A percentile compares a stretch with the other conserved stretches of the same genome.
These are phyloP conservation scores for Smittia aterrima DNA, from an alignment of 2,888 invertebrate genomes.

Conservation along the genomic window DNA sequence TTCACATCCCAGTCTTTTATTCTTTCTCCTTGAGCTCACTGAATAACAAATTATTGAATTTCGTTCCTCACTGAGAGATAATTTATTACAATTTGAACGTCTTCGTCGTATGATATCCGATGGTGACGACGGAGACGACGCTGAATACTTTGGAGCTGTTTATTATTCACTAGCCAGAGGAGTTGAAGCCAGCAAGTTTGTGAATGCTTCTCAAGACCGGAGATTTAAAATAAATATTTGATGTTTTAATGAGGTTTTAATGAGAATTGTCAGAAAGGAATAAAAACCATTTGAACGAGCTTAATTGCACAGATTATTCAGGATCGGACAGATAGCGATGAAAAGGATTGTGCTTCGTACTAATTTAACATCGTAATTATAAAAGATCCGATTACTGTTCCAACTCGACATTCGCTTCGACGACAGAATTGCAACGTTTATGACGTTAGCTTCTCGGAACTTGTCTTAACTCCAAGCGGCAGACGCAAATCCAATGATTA, in stretches of 20 bases:
- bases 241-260: slow-evolving; percentile 21
- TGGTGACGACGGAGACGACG: neutral
- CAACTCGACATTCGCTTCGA: neutral
- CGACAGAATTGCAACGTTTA: neutral
- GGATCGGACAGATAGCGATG: neutral
- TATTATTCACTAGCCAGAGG: neutral
- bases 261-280: neutral
- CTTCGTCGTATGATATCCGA: slow-evolving; percentile 1
- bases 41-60: slow-evolving; percentile 36
- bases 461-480: neutral
- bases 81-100: slow-evolving; percentile 26
- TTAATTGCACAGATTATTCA: slow-evolving; percentile 17
- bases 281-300: neutral
- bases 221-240: slow-evolving; percentile 21
- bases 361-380: neutral
- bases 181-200: neutral
- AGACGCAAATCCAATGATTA: neutral
- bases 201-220: neutral
- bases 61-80: slow-evolving; percentile 9
- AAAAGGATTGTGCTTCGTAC: neutral
- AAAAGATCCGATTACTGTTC: slow-evolving; percentile 13
- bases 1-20: slow-evolving; percentile 6
- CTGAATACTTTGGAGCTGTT: neutral
- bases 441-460: neutral
- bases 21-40: slow-evolving; percentile 5